Conservation (phyloP, 30 jellyfish, hydroid and myxozoan species). For the Pseudorhiza aurosa region DNA sequence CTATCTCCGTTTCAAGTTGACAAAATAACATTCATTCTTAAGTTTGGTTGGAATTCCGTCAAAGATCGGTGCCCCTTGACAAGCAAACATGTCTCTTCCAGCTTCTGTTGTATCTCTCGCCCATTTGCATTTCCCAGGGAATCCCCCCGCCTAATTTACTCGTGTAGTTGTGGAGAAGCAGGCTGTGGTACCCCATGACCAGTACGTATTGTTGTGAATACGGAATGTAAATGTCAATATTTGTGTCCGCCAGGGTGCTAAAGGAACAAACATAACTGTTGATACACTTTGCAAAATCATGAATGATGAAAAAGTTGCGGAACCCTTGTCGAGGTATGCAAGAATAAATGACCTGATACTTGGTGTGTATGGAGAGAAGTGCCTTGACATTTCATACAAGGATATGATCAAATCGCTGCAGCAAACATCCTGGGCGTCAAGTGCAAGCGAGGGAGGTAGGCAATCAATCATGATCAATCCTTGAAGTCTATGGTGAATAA, state of each 20-base stretch:
- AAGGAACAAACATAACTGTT: slow-evolving; percentile 89
- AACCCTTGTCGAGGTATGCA: slow-evolving; percentile 69
- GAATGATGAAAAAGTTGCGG: slow-evolving; percentile 58
- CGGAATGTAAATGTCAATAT: too few species aligned
- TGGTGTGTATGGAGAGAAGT: slow-evolving; percentile 69
- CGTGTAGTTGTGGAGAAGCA: too few species aligned
- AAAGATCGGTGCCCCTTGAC: too few species aligned
- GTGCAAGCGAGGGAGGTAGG: slow-evolving; percentile 98
- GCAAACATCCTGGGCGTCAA: slow-evolving; percentile 72
- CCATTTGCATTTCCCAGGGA: too few species aligned
- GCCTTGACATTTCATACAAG: slow-evolving; percentile 75
- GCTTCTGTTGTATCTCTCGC: too few species aligned
- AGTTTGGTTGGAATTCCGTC: too few species aligned
- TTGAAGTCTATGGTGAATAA: neutral
- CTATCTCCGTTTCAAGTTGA: neutral
- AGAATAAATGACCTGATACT: slow-evolving; percentile 72
- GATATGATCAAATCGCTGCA: slow-evolving; percentile 71
- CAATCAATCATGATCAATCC: neutral
- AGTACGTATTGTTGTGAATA: too few species aligned
- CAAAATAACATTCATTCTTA: neutral
- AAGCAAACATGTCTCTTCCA: too few species aligned
- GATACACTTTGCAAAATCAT: slow-evolving; percentile 82
- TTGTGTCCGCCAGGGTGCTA: slow-evolving; percentile 91
- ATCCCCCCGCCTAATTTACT: too few species aligned
- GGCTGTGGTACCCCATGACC: too few species aligned